Evolutionary conservation across 2,113 vertebrate genomes (phyloP).

Genomic region (Crotalus viridis): DNA sequence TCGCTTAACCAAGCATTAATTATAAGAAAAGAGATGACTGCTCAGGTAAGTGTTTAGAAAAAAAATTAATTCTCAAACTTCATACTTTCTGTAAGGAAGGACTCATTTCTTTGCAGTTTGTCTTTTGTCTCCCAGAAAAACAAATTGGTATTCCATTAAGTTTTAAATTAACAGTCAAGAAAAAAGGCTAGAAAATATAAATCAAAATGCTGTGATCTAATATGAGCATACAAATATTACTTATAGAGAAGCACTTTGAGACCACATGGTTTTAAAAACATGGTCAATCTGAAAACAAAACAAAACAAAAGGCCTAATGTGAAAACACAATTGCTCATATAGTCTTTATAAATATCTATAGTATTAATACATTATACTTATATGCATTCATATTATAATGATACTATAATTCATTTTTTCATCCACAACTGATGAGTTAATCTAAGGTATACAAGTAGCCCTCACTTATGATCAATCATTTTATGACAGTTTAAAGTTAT

Average conservation of each 20-base stretch:
- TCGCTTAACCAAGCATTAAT: neutral
- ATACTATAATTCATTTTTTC: neutral
- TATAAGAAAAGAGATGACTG: neutral
- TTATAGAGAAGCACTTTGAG: neutral
- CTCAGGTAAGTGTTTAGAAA: neutral
- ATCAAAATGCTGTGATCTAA: neutral
- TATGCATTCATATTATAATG: neutral
- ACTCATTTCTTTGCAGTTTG: neutral
- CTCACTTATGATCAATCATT: too few species aligned
- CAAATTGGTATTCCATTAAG: neutral
- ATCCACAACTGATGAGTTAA: neutral
- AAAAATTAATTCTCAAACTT: neutral
- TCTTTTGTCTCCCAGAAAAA: neutral
- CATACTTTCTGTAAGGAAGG: neutral
- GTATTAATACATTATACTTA: neutral
- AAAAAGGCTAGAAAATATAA: neutral
- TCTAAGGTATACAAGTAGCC: neutral
- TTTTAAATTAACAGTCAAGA: neutral
- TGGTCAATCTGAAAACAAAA: neutral
- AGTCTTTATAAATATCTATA: neutral
- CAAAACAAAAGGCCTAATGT: neutral
- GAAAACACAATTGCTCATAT: neutral
- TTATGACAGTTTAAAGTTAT: too few species aligned
- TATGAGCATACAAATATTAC: neutral
- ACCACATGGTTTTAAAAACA: neutral